Percentiles rank a stretch among this genome's conserved stretches.
phyloP scores from a whole-genome alignment of 23 tunicate genomes.

The Corella eumyota region DNA sequence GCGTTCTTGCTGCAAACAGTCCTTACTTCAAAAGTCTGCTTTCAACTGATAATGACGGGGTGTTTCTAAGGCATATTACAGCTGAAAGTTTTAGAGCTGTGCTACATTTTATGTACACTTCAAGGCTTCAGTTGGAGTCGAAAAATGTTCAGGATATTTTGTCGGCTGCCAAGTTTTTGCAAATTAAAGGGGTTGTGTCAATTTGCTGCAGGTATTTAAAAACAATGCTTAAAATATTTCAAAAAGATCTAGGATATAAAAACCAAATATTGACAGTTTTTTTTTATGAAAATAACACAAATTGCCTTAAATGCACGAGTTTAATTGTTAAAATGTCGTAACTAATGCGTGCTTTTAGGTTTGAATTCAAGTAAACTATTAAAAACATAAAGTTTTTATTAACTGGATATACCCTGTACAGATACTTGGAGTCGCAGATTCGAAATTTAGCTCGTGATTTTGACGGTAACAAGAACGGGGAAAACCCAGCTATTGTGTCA shows the following conservation, averaged over 20 bases:
- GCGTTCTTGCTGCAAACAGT: conserved; percentile 48
- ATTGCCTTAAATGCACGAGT: no score
- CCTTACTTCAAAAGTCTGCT: conserved; percentile 37
- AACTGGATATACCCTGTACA: neutral
- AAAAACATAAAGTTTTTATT: no score
- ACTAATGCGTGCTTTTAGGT: no score
- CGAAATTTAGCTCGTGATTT: conserved; percentile 32
- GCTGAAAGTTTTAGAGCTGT: conserved; percentile 73
- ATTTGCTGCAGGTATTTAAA: conserved; percentile 92
- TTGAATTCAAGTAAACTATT: no score
- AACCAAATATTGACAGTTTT: no score
- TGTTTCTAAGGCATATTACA: conserved; percentile 63
- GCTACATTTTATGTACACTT: conserved; percentile 93
- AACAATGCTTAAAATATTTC: no score
- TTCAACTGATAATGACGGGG: conserved; percentile 68
- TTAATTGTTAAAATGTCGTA: no score
- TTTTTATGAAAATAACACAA: no score
- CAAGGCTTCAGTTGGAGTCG: conserved; percentile 59
- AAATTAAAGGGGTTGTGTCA: conserved; percentile 74
- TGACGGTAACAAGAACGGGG: conserved; percentile 11
- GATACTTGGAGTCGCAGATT: conserved; percentile 69
- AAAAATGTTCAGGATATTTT: conserved; percentile 56
- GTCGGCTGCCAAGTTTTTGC: conserved; percentile 75
- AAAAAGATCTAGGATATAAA: no score
- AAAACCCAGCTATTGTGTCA: no score